Base-by-base conservation (phyloP, 1,140 invertebrate species). In the Acyrthosiphon pisum region DNA sequence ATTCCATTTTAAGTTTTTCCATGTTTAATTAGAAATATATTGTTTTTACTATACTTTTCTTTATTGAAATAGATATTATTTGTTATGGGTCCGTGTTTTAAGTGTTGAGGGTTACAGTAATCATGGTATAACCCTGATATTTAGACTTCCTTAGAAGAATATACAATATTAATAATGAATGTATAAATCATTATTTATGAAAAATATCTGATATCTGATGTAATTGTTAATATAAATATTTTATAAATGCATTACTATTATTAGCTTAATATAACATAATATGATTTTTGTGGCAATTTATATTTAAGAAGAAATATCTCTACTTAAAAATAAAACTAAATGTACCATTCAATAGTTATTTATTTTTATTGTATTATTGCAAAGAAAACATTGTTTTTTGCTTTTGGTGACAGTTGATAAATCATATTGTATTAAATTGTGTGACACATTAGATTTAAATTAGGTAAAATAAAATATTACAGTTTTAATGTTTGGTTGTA, bases 361-460 rank as follows among this genome's bases (percentile, higher is more conserved):
- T 87, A 46, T 46, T 87, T 41, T 35, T 30, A 26, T 84, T 41
- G 83, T 84, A 44, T 84, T 41, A 84, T 41, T 84, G 41, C 37
- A 84, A 84, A 41, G 30, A 86, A 30, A 87, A 48, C 30, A 87
- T n/a, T 87, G 44, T 87, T 88, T 53, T 53, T 53, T 44, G 23
- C 18, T 56, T 56, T 60, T 60, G 50, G 18, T 44, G 50, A 60
- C 11, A 56, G 35, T 53, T 37, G 44, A 89, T 44, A 37, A 50
- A 89, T 53, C 22, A 90, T 56, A 89, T 53, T 90, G 23, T 90
- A 90, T 41, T 90, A 90, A 56, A 37, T 26, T 56, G 88, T 90
- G 50, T 90, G 88, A 56, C 30, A 56, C 14, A 56, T 56, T 90
- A 90, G 88, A 41, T 90, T 26, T 60, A 60, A 56, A 41, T 60